phyloP scores from a whole-genome alignment of 1,140 invertebrate genomes.

The Caenorhabditis tropicalis region DNA sequence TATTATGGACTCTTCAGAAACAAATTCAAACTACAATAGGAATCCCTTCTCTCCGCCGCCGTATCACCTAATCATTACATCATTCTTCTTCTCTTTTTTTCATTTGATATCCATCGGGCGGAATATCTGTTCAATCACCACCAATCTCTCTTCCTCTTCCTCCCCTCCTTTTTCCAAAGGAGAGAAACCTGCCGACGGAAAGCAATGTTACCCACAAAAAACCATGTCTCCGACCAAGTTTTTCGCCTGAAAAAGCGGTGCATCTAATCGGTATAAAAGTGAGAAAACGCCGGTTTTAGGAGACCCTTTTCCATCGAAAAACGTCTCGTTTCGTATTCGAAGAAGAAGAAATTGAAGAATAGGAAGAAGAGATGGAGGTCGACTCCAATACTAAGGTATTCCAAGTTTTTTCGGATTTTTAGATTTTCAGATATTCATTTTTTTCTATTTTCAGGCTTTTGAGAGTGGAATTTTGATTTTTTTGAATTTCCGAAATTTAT shows the following conservation, averaged over 20 bases:
- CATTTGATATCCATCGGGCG: too few species aligned
- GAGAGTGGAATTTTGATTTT: background rate
- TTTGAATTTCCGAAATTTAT: background rate
- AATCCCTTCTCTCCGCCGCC: too few species aligned
- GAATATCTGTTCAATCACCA: background rate
- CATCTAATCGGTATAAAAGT: conserved; percentile 28
- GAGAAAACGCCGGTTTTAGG: background rate
- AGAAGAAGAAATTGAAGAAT: too few species aligned
- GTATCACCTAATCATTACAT: too few species aligned
- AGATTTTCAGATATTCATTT: background rate
- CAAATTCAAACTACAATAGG: too few species aligned
- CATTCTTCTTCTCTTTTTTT: too few species aligned
- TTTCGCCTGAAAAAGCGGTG: conserved; percentile 15
- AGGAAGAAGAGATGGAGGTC: background rate
- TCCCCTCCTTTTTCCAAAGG: background rate
- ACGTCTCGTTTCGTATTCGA: background rate
- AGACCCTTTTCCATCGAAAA: background rate
- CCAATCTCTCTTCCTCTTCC: background rate
- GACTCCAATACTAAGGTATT: conserved; percentile 35
- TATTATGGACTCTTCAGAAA: background rate
- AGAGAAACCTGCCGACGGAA: background rate
- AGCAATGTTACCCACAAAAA: background rate
- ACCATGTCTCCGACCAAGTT: conserved; percentile 32
- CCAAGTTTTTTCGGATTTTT: background rate
- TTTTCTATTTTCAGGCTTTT: background rate